phyloP scores from a whole-genome alignment of 2,113 vertebrate species.

The Pseudonaja textilis region DNA sequence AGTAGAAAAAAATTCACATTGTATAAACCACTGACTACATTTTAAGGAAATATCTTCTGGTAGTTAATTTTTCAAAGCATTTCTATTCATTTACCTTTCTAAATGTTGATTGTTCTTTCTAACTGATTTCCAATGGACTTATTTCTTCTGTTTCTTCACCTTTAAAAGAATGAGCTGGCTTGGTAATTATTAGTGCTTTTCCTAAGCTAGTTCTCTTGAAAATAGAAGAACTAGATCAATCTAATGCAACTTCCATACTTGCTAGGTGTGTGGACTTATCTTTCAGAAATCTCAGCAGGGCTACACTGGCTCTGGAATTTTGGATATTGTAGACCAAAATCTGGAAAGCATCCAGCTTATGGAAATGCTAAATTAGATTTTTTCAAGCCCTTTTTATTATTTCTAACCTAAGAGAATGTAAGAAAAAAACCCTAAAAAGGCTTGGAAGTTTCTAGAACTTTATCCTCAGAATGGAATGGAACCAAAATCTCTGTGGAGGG shows the following conservation, averaged over 20 bases:
- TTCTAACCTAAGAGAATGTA: neutral
- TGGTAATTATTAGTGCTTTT: neutral
- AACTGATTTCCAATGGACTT: neutral
- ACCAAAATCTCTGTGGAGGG: neutral
- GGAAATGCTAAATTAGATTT: neutral
- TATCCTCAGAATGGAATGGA: neutral
- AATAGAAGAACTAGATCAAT: neutral
- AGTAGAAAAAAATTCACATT: neutral
- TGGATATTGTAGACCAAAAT: neutral
- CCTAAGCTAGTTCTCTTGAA: neutral
- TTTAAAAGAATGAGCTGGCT: neutral
- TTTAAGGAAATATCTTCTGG: neutral
- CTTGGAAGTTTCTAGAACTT: neutral
- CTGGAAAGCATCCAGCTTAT: neutral
- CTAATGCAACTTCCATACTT: neutral
- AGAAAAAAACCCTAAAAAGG: neutral
- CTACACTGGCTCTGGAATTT: neutral
- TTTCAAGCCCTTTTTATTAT: neutral
- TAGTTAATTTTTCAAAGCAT: neutral
- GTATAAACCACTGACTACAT: neutral
- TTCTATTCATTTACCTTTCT: neutral
- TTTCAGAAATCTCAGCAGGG: neutral
- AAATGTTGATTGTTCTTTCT: neutral
- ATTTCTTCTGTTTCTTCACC: neutral
- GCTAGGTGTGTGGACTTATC: neutral